A percentile compares a stretch with the other conserved stretches of the same genome.
Conservation (phyloP, 2,888 invertebrate species). For the Luperina nickerlii region DNA sequence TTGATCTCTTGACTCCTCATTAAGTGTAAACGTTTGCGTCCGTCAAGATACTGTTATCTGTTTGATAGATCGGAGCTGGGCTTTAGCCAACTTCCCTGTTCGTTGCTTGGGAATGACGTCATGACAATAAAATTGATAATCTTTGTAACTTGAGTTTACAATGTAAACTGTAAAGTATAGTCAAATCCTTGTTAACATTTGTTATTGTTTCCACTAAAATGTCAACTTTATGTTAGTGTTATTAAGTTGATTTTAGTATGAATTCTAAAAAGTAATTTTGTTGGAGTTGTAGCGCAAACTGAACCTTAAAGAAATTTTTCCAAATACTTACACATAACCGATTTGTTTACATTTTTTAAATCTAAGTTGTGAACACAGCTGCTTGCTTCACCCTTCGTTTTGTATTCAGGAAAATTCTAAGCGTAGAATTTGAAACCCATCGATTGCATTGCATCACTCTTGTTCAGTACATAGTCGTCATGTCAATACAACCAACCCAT, state of each 20-base stretch:
- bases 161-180: neutral
- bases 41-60: conserved; percentile 35
- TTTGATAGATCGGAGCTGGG: conserved; percentile 10
- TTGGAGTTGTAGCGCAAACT: neutral
- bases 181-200: neutral
- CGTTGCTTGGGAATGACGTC: neutral
- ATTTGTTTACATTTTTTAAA: neutral
- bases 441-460: neutral
- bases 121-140: conserved; percentile 21
- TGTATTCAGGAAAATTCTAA: neutral
- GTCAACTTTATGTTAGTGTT: neutral
- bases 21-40: conserved; percentile 35
- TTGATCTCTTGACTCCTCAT: conserved; percentile 59
- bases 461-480: neutral
- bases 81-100: neutral
- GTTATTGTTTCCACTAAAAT: neutral
- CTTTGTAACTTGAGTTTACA: neutral
- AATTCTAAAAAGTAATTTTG: too few species aligned
- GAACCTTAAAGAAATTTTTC: neutral
- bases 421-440: neutral
- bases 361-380: neutral
- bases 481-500: neutral
- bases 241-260: too few species aligned
- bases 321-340: neutral
- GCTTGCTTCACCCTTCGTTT: neutral